A percentile compares a stretch with the other conserved stretches of the same genome.
phyloP scores from a whole-genome alignment of 2,113 vertebrate genomes.

The Hemibagrus wyckioides region DNA sequence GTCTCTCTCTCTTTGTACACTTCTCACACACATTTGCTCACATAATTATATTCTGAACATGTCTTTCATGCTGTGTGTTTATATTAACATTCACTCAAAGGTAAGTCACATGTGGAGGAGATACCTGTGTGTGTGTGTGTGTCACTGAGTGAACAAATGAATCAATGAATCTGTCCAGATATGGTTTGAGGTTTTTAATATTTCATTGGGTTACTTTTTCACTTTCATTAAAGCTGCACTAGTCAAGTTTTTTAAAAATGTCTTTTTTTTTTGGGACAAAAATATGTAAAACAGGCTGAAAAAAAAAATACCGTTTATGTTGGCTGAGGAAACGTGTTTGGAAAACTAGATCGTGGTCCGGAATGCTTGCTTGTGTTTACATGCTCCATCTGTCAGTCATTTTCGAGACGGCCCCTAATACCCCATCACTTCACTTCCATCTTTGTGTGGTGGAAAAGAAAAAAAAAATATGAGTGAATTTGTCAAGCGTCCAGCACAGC shows the following conservation, averaged over 20 bases:
- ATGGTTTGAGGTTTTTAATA: background rate
- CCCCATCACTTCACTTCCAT: background rate
- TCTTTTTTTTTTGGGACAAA: background rate
- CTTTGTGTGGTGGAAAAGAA: background rate
- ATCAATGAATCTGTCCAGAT: background rate
- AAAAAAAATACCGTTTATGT: background rate
- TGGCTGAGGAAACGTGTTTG: background rate
- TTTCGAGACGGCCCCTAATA: background rate
- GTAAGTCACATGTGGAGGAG: slow-evolving; percentile 68
- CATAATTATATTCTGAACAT: slow-evolving; percentile 3
- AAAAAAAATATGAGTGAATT: background rate
- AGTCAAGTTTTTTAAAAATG: background rate
- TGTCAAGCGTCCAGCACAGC: background rate
- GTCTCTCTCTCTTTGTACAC: slow-evolving; percentile 27
- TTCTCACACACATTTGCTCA: slow-evolving; percentile 45
- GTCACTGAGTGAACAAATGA: background rate
- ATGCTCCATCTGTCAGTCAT: background rate
- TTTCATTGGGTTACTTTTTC: background rate
- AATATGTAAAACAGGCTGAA: background rate
- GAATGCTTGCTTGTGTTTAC: background rate
- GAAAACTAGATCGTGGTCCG: background rate
- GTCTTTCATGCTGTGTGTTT: slow-evolving; percentile 50
- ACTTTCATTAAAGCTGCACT: background rate
- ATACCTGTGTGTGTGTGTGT: slow-evolving; percentile 33
- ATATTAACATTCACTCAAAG: slow-evolving; percentile 52